Evolutionary conservation across 2,797 vertebrate species (phyloP), one percentile per base, ranked within the genome.

Genomic region (Brachyalestes nurse): DNA sequence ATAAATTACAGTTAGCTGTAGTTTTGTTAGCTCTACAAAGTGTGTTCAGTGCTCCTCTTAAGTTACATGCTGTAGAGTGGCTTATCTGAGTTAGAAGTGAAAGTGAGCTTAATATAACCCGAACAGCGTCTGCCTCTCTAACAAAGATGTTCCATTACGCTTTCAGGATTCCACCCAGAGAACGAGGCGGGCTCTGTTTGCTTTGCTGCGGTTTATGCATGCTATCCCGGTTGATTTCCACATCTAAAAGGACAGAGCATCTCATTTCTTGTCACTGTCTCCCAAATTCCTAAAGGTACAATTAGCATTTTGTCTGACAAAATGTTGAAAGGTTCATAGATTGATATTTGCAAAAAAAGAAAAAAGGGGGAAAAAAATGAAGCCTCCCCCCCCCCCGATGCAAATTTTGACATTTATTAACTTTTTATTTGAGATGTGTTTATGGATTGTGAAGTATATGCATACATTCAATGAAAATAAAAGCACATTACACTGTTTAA

Each of bases 331-430:
- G 98, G 98, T 98, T 99, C 98, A 97, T 97, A 97, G 97, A 99
- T 99, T 99, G 97, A 99, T 99, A 98, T 99, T 99, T 98, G 96
- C 95, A 96, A 96, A 97, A 96, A 97, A 97, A 96, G 95, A 95
- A 91, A 65, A 95, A 47, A 45, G 12, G 12, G 1, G 1, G 9
- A 1, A 47, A 12, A 8, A 47, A 47, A 47, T 1, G 94, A 95
- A 95, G 95, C 94, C 87, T 92, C 96, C 96, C 94, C 9, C 67
- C 62, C 7, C 82, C 69, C 95, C 94, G 97, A 99, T 99, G 97
- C 97, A 98, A 99, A 99, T 99, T 96, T 96, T 99, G 98, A 99
- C 98, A 99, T 99, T 99, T 99, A 98, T 98, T 98, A 99, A 99
- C 96, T 98, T 99, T 99, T 51, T 98, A 98, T 99, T 99, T 95